phyloP scores from a whole-genome alignment of 2,113 vertebrate species.

The Scolopax mira region DNA sequence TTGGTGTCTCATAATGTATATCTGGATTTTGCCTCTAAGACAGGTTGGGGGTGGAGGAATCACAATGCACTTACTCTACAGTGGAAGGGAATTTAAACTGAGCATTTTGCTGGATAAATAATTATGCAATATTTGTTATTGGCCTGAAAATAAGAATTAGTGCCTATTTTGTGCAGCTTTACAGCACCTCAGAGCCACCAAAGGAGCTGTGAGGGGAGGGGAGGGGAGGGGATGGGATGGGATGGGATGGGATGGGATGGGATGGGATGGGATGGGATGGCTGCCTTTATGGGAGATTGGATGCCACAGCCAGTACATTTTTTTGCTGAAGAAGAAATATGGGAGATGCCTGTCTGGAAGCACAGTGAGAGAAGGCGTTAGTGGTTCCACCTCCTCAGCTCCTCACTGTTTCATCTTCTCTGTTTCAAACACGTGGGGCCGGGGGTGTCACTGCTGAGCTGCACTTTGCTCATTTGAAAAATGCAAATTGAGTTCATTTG shows the following conservation, averaged over 20 bases:
- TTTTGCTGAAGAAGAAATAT: neutral
- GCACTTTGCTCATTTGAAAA: neutral
- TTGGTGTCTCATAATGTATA: rapidly evolving
- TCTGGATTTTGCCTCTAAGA: neutral
- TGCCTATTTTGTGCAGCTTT: neutral
- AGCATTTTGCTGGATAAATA: neutral
- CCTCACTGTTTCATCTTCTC: neutral
- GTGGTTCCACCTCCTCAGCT: neutral
- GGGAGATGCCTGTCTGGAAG: neutral
- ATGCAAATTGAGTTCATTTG: rapidly evolving
- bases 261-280: neutral
- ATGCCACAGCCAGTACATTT: neutral
- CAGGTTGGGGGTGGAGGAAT: neutral
- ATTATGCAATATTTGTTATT: rapidly evolving
- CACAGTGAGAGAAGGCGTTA: neutral
- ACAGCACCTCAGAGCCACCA: neutral
- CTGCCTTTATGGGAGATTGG: neutral
- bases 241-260: too few relatives aligned
- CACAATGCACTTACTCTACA: rapidly evolving
- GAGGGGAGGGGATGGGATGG: neutral
- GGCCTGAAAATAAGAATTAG: neutral
- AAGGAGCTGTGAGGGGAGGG: neutral
- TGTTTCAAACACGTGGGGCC: neutral
- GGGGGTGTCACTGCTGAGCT: neutral
- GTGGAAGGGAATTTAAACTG: neutral